Evolutionary conservation across 1,140 invertebrate species (phyloP).

Genomic region (Lerema accius): DNA sequence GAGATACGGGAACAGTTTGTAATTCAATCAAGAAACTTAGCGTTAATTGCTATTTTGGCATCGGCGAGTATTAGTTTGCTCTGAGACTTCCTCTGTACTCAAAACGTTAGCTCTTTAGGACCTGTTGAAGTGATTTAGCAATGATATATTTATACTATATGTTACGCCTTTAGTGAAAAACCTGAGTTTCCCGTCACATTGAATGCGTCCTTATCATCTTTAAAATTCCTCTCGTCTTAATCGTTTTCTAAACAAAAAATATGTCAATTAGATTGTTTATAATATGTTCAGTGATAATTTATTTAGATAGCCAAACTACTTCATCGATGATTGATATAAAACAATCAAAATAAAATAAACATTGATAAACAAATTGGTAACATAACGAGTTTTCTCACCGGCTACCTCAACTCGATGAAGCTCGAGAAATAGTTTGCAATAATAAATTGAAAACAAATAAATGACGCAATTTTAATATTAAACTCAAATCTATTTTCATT

Average conservation of each 20-base stretch:
- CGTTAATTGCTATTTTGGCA: background rate
- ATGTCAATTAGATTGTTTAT: no score
- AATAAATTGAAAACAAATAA: constrained; percentile 76
- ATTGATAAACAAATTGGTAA: constrained; percentile 52
- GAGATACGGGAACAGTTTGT: background rate
- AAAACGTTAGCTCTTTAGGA: background rate
- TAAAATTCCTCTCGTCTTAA: no score
- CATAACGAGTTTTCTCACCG: constrained; percentile 55
- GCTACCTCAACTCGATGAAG: constrained; percentile 67
- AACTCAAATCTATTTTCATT: constrained; percentile 34
- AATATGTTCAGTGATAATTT: no score
- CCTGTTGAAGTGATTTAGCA: no score
- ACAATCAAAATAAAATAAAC: no score
- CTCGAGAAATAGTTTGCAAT: constrained; percentile 61
- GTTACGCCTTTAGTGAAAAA: no score
- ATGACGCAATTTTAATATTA: constrained; percentile 54
- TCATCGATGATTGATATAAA: no score
- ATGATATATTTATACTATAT: no score
- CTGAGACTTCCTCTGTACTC: background rate
- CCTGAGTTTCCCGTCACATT: no score
- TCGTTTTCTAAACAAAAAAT: no score
- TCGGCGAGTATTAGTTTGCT: background rate
- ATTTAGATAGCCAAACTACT: no score
- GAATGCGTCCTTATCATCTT: no score
- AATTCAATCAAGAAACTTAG: background rate